Conservation (phyloP, 2,888 invertebrate genomes). For the Argyresthia goedartella region DNA sequence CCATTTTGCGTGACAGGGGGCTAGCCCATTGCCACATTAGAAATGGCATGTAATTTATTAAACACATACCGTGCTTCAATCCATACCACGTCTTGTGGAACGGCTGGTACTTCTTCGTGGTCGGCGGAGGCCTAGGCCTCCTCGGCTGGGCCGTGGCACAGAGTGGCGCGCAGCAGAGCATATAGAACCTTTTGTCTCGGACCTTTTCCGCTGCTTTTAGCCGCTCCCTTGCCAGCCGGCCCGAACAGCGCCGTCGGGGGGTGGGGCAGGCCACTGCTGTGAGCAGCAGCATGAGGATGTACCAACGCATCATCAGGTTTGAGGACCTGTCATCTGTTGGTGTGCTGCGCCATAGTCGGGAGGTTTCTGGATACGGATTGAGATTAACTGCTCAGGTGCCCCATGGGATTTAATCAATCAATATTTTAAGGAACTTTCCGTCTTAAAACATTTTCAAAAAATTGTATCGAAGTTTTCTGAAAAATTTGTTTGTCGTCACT, state of each 20-base stretch:
- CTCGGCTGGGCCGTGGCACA: slow-evolving; percentile 31
- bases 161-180: slow-evolving; percentile 43
- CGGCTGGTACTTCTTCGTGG: slow-evolving; percentile 46
- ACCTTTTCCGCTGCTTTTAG: slow-evolving; percentile 60
- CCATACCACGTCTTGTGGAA: slow-evolving; percentile 10
- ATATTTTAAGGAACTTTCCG: too few species aligned
- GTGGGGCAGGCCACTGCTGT: slow-evolving; percentile 20
- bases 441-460: too few species aligned
- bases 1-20: too few species aligned
- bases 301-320: slow-evolving; percentile 31
- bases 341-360: neutral
- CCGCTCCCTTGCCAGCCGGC: slow-evolving; percentile 49
- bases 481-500: too few species aligned
- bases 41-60: neutral
- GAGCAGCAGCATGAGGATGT: slow-evolving; percentile 18
- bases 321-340: slow-evolving; percentile 5
- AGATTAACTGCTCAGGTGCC: too few species aligned
- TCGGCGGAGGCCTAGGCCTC: slow-evolving; percentile 24
- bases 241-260: slow-evolving; percentile 42
- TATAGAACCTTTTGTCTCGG: slow-evolving; percentile 51
- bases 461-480: too few species aligned
- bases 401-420: too few species aligned
- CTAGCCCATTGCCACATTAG: too few species aligned
- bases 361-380: too few species aligned
- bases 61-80: slow-evolving; percentile 7